These are phyloP conservation scores for Phrynocephalus vlangalii DNA, from an alignment of 2,797 vertebrate species.

Conservation along the genomic window DNA sequence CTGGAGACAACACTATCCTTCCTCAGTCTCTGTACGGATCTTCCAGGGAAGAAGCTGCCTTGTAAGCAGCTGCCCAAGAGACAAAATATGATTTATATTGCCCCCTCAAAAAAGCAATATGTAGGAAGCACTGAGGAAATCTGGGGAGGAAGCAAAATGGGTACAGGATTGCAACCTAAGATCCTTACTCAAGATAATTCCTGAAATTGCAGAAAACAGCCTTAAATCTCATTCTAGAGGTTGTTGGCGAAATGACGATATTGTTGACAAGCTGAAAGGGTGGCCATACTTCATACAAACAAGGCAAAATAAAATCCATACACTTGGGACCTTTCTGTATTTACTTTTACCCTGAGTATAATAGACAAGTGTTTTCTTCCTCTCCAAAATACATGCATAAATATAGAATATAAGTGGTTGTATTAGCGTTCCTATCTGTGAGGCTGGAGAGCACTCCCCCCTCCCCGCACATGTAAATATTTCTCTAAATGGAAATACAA, in stretches of 20 bases:
- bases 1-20: no score
- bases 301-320: slow-evolving; percentile 31
- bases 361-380: slow-evolving; percentile 59
- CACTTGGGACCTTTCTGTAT: slow-evolving; percentile 57
- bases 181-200: slow-evolving; percentile 28
- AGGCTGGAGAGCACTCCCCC: slow-evolving; percentile 67
- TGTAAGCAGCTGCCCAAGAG: no score
- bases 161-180: background rate
- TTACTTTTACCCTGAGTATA: slow-evolving; percentile 46
- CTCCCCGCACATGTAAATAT: slow-evolving; percentile 70
- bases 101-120: no score
- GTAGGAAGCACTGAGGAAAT: no score
- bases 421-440: slow-evolving; percentile 65
- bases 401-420: slow-evolving; percentile 62
- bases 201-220: background rate
- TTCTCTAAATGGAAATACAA: slow-evolving; percentile 75
- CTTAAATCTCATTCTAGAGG: slow-evolving; percentile 49
- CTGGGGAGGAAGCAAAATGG: background rate
- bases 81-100: no score
- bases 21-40: no score
- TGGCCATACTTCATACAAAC: slow-evolving; percentile 67
- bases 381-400: slow-evolving; percentile 75
- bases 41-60: no score
- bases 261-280: slow-evolving; percentile 66
- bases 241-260: slow-evolving; percentile 58